A percentile compares a stretch with the other conserved stretches of the same genome.
Conservation (phyloP, 2,888 invertebrate species). For the Nomada fucata region DNA sequence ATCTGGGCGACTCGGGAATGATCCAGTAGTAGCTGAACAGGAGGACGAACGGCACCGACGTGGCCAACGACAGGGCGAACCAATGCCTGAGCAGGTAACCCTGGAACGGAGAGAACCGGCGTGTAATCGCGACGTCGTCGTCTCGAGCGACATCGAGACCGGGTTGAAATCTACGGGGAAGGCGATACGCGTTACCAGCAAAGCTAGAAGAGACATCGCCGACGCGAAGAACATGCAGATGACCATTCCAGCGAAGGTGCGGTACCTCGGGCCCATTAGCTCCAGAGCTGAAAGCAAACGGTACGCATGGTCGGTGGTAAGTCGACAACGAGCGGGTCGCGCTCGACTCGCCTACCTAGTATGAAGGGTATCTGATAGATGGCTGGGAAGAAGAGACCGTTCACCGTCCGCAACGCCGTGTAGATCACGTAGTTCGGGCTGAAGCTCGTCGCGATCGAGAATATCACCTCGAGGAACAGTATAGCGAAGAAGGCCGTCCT, state of each 20-base stretch:
- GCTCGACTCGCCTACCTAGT: slow-evolving; percentile 84
- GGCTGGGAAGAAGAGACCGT: slow-evolving; percentile 89
- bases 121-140: not conserved
- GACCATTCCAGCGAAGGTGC: slow-evolving; percentile 88
- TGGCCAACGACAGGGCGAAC: slow-evolving; percentile 87
- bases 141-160: not conserved
- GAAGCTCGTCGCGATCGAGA: slow-evolving; percentile 87
- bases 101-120: slow-evolving; percentile 58
- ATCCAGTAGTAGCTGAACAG: slow-evolving; percentile 88
- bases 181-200: slow-evolving; percentile 83
- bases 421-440: slow-evolving; percentile 87
- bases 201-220: slow-evolving; percentile 88
- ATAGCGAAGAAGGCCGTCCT: slow-evolving; percentile 87
- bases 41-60: slow-evolving; percentile 87
- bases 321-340: no score
- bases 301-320: not conserved
- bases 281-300: slow-evolving; percentile 84
- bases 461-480: slow-evolving; percentile 87
- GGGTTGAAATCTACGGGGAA: not conserved
- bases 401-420: slow-evolving; percentile 86
- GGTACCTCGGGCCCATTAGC: slow-evolving; percentile 87
- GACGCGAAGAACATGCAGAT: slow-evolving; percentile 88
- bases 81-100: slow-evolving; percentile 87
- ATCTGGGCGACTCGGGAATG: slow-evolving; percentile 89
- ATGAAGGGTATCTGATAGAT: slow-evolving; percentile 89